Evolutionary conservation across 35 echinoderm and acorn worm genomes (phyloP), one percentile per base, ranked within the genome.

Genomic region (Holothuria glaberrima): DNA sequence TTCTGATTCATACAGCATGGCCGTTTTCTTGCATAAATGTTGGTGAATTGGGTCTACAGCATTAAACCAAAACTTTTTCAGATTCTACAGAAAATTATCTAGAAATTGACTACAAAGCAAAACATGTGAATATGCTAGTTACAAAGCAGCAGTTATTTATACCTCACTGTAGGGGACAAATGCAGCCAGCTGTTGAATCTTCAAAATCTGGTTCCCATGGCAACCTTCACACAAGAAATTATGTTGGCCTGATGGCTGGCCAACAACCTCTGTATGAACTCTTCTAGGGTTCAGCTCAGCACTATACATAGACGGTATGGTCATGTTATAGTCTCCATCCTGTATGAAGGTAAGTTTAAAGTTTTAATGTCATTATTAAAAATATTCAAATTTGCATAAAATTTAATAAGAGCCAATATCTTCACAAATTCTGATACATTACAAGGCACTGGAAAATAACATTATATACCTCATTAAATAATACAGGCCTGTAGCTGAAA

Each of bases 111-210:
- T 5, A 34, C 36, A 32, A 36, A 5, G 5, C 0, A 16, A 36
- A 72, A 3, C 30, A 73, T 31, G 38, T 31, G 9, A 36, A 29
- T 28, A 30, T 33, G 27, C 33, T 33, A 71, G 4, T 71, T 26
- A 31, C 21, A 44, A 54, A 5, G 12, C 5, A 54, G 50, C 14
- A 25, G 33, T 68, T 1, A 24, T 5, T 9, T 54, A 54, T 84
- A 84, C 80, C 80, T 84, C 80, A 61, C 56, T 84, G 57, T 58
- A 32, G 48, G 80, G 80, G 4, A 84, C 80, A 84, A 84, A 84
- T 18, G 80, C 52, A 30, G 58, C 57, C 29, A 84, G 31, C 46
- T 84, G 80, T 32, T 61, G 80, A 25, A 84, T 84, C 57, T 84
- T 84, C 33, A n/a, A 31, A 57, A 30, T 38, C 20, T 84, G 80